Base-by-base conservation (phyloP, 2,797 vertebrate genomes). In the Enteromius treurensis region DNA sequence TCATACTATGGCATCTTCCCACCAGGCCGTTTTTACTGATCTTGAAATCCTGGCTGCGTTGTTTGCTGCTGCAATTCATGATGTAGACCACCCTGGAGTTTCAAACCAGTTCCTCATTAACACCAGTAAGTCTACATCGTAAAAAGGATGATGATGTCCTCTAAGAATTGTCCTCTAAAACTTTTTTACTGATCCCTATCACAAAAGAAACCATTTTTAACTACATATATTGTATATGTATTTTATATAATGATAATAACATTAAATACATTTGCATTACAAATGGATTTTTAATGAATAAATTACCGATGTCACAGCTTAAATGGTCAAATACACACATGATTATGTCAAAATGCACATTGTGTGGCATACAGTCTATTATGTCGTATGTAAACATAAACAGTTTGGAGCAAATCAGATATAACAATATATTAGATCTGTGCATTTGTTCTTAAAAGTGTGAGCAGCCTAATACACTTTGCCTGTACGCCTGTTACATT, bases 41-140 rank as follows among this genome's bases (percentile, higher is more conserved):
- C 91, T 98, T 87, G 97, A 98, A 93, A 97, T 97, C 81, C 93
- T 98, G 58, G 97, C 97, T 29, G 97, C 97, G 1, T 91, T 98
- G 88, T 98, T 97, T 85, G 97, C 96, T 23, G 97, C 96, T 67
- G 97, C 97, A 90, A 97, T 98, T 85, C 97, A 98, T 32, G 97
- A 98, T 58, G 97, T 98, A 83, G 97, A 98, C 91, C 97, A 98
- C 90, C 97, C 97, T 47, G 97, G 97, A 68, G 97, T 98, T 86
- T 98, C 97, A 88, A 98, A 98, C 93, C 97, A 98, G 91, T 98
- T 98, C 90, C 96, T 98, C 87, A 98, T 98, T 90, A 98, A 97
- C 90, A 98, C 97, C 86, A 98, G 97, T 98, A 92, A 96, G 96
- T 92, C 5, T 15, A 79, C 26, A 32, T 51, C 49, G 11, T 70